Evolutionary conservation across 1,140 invertebrate species (phyloP), one percentile per base, ranked within the genome.

Genomic region (Nasonia giraulti): DNA sequence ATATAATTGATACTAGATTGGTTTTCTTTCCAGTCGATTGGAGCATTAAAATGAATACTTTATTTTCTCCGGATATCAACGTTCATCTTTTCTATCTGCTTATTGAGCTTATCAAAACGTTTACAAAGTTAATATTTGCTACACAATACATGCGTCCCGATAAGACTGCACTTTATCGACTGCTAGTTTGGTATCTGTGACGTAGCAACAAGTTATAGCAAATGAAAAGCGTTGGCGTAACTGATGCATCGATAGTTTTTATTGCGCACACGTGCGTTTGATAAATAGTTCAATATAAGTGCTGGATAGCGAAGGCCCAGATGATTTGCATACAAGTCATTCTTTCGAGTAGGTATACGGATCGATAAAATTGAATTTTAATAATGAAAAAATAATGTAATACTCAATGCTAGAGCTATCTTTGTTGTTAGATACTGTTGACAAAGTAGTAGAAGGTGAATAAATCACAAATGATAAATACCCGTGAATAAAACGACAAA

Each of bases 211-310:
- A 31, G 23, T 11, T 33, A 6, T 71, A 71, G 10, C 10, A 71
- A 33, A 31, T 31, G 55, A 62, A 62, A 20, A 62, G 55, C 6
- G 10, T n/a, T 31, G 27, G 27, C 0, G 8, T 27, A 71, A 71
- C 69, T 71, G 69, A 31, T 71, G 27, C 69, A 71, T 71, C 23
- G 12, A 71, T 71, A 71, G 69, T 14, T 71, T 71, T 71, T 71
- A 71, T 71, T 71, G 69, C 69, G 4, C 23, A 5, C 69, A 71
- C 27, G 11, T 71, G 69, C 27, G 14, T 5, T 10, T 31, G 69
- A 71, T 71, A 71, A 71, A 71, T 33, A 71, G 69, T 31, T 2
- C 27, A 71, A 71, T 71, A 71, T 33, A 71, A 31, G 31, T n/a
- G 69, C 69, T 27, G 27, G 8, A 31, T 71, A 23, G 69, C 69